Conservation (phyloP, 2,113 vertebrate genomes). For the Neopipo cinnamomea region DNA sequence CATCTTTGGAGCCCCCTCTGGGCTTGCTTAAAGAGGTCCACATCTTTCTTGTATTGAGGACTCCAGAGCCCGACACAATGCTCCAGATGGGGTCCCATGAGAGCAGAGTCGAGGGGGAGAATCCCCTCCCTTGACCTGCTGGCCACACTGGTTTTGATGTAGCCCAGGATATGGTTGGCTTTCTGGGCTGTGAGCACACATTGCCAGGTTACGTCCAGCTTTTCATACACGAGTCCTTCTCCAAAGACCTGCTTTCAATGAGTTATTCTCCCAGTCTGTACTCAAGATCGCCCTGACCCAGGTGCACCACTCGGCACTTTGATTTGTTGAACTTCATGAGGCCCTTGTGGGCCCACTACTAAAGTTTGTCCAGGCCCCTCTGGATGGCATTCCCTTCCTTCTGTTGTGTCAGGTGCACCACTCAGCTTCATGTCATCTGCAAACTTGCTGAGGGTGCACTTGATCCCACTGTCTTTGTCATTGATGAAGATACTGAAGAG, state of each 20-base stretch:
- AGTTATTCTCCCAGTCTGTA: background rate
- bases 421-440: background rate
- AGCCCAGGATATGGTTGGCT: background rate
- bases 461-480: too few relatives aligned
- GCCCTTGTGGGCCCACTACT: background rate
- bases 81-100: background rate
- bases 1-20: background rate
- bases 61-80: background rate
- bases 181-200: background rate
- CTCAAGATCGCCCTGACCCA: background rate
- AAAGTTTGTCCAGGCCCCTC: background rate
- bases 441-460: background rate
- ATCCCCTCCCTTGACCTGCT: background rate
- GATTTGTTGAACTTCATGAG: background rate
- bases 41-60: background rate
- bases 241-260: background rate
- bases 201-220: background rate
- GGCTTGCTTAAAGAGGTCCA: background rate
- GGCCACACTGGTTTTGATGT: accelerated
- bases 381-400: background rate
- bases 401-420: background rate
- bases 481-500: background rate
- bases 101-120: background rate
- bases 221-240: background rate
- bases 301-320: background rate